Evolutionary conservation across 1,140 invertebrate genomes (phyloP).

Genomic region (Phortica variegata): DNA sequence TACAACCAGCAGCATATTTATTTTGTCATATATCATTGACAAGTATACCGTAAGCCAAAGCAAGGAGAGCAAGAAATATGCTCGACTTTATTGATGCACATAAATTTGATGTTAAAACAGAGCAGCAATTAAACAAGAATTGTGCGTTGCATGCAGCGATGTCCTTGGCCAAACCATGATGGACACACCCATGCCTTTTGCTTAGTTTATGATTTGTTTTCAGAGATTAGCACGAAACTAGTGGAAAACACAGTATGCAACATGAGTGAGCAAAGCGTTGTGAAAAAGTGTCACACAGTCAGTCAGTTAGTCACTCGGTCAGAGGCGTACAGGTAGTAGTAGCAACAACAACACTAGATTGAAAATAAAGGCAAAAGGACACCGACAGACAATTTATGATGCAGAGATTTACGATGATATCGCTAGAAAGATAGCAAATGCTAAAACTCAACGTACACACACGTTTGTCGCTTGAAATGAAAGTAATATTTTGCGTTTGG

Average conservation of each 20-base stretch:
- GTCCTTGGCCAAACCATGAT: constrained; percentile 23
- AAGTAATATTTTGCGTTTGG: too few species aligned
- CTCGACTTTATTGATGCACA: constrained; percentile 53
- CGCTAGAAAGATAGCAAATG: background rate
- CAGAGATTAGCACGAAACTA: constrained; percentile 37
- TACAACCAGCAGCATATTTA: constrained; percentile 43
- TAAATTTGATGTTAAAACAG: constrained; percentile 37
- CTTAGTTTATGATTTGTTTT: constrained; percentile 44
- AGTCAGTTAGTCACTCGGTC: constrained; percentile 27
- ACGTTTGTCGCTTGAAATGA: background rate
- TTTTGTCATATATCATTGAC: constrained; percentile 18
- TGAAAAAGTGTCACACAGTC: background rate
- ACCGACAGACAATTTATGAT: constrained; percentile 52
- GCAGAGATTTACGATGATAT: constrained; percentile 35
- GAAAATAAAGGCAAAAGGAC: too few species aligned
- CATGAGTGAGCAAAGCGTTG: constrained; percentile 28
- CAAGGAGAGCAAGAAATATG: too few species aligned
- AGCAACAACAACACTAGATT: constrained; percentile 33
- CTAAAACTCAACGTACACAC: too few species aligned
- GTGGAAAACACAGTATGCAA: constrained; percentile 3
- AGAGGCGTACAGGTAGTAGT: constrained; percentile 25
- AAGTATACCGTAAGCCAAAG: too few species aligned
- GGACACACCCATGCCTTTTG: constrained; percentile 5
- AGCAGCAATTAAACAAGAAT: constrained; percentile 46
- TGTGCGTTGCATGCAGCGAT: constrained; percentile 35